Base-by-base conservation (phyloP, 2,888 invertebrate genomes). In the Harpalus rubripes region DNA sequence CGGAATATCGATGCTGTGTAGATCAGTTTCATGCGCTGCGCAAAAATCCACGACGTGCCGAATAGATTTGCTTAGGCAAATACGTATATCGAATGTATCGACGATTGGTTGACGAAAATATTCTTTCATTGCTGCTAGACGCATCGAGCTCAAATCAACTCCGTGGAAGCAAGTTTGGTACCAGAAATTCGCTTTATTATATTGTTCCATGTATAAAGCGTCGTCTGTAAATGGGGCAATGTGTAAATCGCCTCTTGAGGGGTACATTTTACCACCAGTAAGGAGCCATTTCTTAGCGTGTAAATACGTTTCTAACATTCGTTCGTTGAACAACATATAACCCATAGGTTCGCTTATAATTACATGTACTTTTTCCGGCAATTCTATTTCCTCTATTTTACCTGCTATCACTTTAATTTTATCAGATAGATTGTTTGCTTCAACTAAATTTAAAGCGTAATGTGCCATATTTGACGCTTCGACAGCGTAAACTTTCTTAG, bases 311-410 rank as follows among this genome's bases (percentile, higher is more conserved):
- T 99, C 99, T 88, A 99, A 93, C 99, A 99, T 99, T 86, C 99
- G 94, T 91, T 99, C 99, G 92, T 99, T 99, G 91, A 98, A 98
- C 84, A 99, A 92, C 99, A 99, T 99, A 91, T 99, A 99, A n/a
- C 99, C 99, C 99, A 99, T 99, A 0, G 99, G 99, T 92, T 99
- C 99, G 0, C 98, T 99, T 88, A 99, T 97, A 88, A 99, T 99
- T 63, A 98, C 95, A 92, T 99, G 99, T 18, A 99, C 99, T 89
- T 94, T 94, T 91, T 99, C 99, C 0, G 99, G 98, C 86, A 99
- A 92, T 88, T 97, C 96, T 65, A 99, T 97, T 92, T 99, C 99
- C 91, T 99, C 99, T 86, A 99, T 98, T 93, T 99, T 99, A 1
- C 99, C 99, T 8, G 99, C 96, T 88, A 99, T 95, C 4, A 99